Evolutionary conservation across 1,140 invertebrate genomes (phyloP).

Genomic region (Drosophila burlai): DNA sequence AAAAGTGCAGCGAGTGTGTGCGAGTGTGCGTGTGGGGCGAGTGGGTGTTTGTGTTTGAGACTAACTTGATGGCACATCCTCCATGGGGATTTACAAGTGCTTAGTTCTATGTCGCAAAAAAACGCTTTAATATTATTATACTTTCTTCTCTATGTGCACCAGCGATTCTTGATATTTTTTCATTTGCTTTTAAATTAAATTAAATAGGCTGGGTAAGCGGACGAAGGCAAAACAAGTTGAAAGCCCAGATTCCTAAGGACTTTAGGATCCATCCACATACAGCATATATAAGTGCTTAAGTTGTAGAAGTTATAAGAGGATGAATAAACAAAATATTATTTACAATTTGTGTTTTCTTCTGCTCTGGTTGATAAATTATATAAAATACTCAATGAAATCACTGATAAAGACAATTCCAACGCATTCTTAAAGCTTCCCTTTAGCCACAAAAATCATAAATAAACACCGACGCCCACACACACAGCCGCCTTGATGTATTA

Average conservation of each 20-base stretch:
- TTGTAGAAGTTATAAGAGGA: no score
- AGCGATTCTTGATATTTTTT: conserved; percentile 52
- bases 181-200: conserved; percentile 72
- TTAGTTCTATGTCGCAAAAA: conserved; percentile 83
- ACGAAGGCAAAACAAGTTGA: conserved; percentile 56
- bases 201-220: conserved; percentile 45
- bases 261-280: not conserved
- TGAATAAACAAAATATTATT: not conserved
- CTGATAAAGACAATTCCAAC: not conserved
- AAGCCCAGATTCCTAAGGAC: conserved; percentile 42
- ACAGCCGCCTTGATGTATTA: conserved; percentile 69
- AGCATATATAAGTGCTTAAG: not conserved
- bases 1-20: conserved; percentile 59
- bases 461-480: conserved; percentile 38
- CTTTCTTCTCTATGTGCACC: conserved; percentile 78
- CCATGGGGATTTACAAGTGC: conserved; percentile 84
- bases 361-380: not conserved
- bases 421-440: conserved; percentile 4
- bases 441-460: conserved; percentile 60
- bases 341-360: no score
- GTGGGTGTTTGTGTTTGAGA: conserved; percentile 77
- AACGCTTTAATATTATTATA: conserved; percentile 84
- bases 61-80: conserved; percentile 84
- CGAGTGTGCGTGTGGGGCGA: conserved; percentile 32
- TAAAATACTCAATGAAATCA: not conserved